Conservation (phyloP, 2,113 vertebrate species). For the Cavia aperea region DNA sequence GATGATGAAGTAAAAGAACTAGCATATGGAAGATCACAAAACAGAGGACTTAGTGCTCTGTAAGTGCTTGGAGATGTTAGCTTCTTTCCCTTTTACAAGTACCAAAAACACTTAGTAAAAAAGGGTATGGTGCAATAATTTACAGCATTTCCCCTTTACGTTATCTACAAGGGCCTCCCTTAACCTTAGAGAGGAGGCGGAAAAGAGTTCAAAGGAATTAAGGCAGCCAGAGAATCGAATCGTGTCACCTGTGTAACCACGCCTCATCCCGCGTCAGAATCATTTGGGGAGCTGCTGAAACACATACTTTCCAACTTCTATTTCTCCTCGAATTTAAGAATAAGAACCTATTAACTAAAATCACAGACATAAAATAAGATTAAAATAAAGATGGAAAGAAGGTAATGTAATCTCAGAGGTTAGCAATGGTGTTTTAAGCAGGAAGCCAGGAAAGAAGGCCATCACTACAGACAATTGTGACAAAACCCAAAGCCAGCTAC, state of each 20-base stretch:
- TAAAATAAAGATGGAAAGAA: slow-evolving; percentile 18
- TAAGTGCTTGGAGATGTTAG: neutral
- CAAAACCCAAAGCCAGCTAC: neutral
- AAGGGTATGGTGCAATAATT: neutral
- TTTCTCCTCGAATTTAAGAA: slow-evolving; percentile 4
- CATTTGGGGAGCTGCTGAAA: neutral
- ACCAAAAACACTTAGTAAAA: neutral
- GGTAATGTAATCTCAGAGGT: neutral
- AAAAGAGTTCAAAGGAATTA: neutral
- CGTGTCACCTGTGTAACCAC: neutral
- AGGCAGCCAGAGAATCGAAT: neutral
- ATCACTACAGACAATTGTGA: neutral
- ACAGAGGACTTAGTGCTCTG: neutral
- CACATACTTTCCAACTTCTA: neutral
- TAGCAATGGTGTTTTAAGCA: slow-evolving; percentile 30
- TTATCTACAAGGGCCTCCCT: neutral
- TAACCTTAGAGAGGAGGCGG: neutral
- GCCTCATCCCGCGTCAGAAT: neutral
- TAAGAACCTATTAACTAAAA: neutral
- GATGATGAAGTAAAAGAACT: neutral
- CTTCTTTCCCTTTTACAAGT: neutral
- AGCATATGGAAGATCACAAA: neutral
- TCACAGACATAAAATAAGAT: neutral
- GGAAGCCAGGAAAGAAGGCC: neutral
- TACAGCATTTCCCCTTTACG: neutral